Percentiles rank a stretch among this genome's conserved stretches.
phyloP scores from a whole-genome alignment of 2,888 invertebrate species.

The Xestia sexstrigata region DNA sequence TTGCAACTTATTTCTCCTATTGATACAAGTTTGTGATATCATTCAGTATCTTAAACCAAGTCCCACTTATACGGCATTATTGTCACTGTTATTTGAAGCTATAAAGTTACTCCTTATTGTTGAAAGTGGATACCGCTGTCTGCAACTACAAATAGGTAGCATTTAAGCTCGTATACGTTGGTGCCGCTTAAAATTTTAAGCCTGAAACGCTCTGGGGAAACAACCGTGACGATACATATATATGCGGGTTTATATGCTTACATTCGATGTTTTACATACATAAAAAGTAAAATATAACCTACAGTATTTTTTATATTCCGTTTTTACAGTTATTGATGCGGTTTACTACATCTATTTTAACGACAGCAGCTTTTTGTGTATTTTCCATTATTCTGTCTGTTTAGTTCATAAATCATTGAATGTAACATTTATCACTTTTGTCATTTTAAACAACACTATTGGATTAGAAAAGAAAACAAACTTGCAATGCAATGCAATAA shows the following conservation, averaged over 20 bases:
- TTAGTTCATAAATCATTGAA: constrained; percentile 42
- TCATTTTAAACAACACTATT: constrained; percentile 35
- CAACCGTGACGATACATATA: constrained; percentile 50
- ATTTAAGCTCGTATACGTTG: constrained; percentile 20
- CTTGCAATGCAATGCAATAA: constrained; percentile 11
- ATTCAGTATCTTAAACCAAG: background rate
- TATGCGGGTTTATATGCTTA: constrained; percentile 23
- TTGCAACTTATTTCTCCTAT: constrained; percentile 27
- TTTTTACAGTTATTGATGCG: constrained; percentile 52
- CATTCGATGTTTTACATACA: constrained; percentile 26
- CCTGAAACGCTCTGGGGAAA: constrained; percentile 3
- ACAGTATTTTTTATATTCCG: constrained; percentile 34
- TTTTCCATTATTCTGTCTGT: constrained; percentile 28
- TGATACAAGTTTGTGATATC: constrained; percentile 20
- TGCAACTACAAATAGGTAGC: constrained; percentile 32
- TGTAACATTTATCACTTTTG: constrained; percentile 10
- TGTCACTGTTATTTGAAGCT: constrained; percentile 11
- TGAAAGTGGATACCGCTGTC: constrained; percentile 20
- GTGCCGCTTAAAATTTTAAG: constrained; percentile 32
- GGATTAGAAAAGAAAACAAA: constrained; percentile 27
- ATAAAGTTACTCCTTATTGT: constrained; percentile 19
- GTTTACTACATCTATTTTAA: constrained; percentile 39
- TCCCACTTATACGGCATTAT: background rate
- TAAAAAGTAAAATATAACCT: constrained; percentile 50
- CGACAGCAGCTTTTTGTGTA: constrained; percentile 31